These are phyloP conservation scores for Cosmia trapezina DNA, from an alignment of 2,888 invertebrate genomes.

Conservation along the genomic window DNA sequence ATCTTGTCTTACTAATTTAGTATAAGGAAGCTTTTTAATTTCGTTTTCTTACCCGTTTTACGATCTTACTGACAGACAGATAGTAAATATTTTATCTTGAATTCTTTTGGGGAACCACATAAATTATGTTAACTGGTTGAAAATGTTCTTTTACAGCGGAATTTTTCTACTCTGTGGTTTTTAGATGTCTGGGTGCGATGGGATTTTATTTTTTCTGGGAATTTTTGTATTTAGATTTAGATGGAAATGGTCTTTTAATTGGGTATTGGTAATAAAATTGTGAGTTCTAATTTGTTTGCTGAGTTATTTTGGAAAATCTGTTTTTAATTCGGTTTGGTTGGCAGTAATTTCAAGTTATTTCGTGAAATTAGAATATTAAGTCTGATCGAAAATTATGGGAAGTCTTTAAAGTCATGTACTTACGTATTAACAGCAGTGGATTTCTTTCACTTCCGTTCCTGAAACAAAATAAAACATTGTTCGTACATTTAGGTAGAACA, in stretches of 20 bases:
- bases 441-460: conserved; percentile 17
- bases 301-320: conserved; percentile 14
- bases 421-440: conserved; percentile 7
- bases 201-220: conserved; percentile 8
- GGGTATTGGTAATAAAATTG: conserved; percentile 21
- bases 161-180: conserved; percentile 29
- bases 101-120: conserved; percentile 56
- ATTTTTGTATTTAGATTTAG: conserved; percentile 27
- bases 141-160: conserved; percentile 32
- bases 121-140: conserved; percentile 56
- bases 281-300: neutral
- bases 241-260: conserved; percentile 7
- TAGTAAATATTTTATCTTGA: conserved; percentile 61
- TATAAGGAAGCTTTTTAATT: conserved; percentile 46
- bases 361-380: neutral
- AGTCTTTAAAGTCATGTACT: conserved; percentile 18
- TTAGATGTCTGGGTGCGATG: neutral
- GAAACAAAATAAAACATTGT: conserved; percentile 28
- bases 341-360: neutral
- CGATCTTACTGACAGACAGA: conserved; percentile 51
- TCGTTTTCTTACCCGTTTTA: conserved; percentile 48
- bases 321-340: conserved; percentile 2
- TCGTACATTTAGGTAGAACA: too few relatives aligned
- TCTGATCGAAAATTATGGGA: neutral
- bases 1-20: conserved; percentile 45